Percentiles rank a stretch among this genome's conserved stretches.
Conservation (phyloP, 2,797 vertebrate genomes). For the Sebastes diploproa region DNA sequence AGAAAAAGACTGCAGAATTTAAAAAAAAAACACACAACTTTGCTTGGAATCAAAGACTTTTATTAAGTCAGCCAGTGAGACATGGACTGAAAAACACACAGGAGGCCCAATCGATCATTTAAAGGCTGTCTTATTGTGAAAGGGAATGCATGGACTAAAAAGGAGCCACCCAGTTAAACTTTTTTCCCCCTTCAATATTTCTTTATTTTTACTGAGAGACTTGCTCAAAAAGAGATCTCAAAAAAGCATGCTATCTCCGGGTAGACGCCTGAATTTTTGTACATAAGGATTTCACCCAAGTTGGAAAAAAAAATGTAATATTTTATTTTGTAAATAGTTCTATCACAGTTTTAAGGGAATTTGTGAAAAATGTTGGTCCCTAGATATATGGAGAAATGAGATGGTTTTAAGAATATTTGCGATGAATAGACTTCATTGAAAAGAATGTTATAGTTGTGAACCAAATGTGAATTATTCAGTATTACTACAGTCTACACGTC, state of each 20-base stretch:
- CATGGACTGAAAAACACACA: conserved; percentile 84
- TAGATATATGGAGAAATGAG: conserved; percentile 92
- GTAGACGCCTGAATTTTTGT: conserved; percentile 89
- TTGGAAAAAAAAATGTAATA: conserved; percentile 91
- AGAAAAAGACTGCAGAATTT: conserved; percentile 88
- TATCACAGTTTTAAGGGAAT: conserved; percentile 94
- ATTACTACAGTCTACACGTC: conserved; percentile 99
- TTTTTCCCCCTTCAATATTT: conserved; percentile 49
- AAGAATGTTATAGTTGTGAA: conserved; percentile 99
- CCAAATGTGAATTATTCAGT: conserved; percentile 99
- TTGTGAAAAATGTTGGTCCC: conserved; percentile 96
- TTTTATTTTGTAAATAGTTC: conserved; percentile 99
- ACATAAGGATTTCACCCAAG: conserved; percentile 94
- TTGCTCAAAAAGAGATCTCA: conserved; percentile 84
- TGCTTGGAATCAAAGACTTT: conserved; percentile 86
- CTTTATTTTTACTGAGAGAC: conserved; percentile 85
- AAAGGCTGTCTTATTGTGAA: conserved; percentile 79
- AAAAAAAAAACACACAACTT: conserved; percentile 70
- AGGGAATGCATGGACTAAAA: conserved; percentile 85
- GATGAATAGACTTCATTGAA: conserved; percentile 97
- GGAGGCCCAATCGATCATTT: conserved; percentile 72
- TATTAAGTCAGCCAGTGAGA: conserved; percentile 82
- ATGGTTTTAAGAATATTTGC: conserved; percentile 89
- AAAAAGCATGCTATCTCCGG: conserved; percentile 88
- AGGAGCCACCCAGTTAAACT: conserved; percentile 80